phyloP scores from a whole-genome alignment of 2,113 vertebrate genomes.

The Salvator merianae region DNA sequence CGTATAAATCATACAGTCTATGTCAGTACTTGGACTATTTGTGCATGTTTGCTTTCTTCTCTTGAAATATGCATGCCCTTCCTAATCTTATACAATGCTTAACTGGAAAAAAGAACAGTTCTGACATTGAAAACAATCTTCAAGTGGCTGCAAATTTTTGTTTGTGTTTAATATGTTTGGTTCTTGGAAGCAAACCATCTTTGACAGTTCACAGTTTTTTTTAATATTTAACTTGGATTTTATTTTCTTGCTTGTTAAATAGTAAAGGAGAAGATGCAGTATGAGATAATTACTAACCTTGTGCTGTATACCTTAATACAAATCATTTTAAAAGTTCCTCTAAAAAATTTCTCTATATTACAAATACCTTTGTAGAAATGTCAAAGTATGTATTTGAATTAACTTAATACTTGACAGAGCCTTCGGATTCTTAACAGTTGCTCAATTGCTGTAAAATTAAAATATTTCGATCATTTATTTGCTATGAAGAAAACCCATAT shows the following conservation, averaged over 20 bases:
- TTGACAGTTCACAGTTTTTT: not conserved
- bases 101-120: no score
- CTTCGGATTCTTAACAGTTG: not conserved
- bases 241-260: not conserved
- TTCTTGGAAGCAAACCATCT: not conserved
- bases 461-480: slow-evolving; percentile 32
- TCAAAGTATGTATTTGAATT: slow-evolving; percentile 17
- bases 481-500: slow-evolving; percentile 13
- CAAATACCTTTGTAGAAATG: slow-evolving; percentile 7
- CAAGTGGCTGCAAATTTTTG: not conserved
- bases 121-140: not conserved
- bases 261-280: not conserved
- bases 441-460: not conserved
- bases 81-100: not conserved
- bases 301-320: not conserved
- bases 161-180: not conserved
- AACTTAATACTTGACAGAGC: slow-evolving; percentile 10
- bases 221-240: not conserved
- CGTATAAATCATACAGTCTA: not conserved
- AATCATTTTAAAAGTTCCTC: not conserved
- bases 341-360: not conserved
- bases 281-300: not conserved
- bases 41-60: not conserved
- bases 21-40: not conserved
- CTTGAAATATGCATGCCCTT: not conserved